These are phyloP conservation scores for Archivesica marissinica DNA, from an alignment of 1,140 invertebrate genomes.

Conservation along the genomic window DNA sequence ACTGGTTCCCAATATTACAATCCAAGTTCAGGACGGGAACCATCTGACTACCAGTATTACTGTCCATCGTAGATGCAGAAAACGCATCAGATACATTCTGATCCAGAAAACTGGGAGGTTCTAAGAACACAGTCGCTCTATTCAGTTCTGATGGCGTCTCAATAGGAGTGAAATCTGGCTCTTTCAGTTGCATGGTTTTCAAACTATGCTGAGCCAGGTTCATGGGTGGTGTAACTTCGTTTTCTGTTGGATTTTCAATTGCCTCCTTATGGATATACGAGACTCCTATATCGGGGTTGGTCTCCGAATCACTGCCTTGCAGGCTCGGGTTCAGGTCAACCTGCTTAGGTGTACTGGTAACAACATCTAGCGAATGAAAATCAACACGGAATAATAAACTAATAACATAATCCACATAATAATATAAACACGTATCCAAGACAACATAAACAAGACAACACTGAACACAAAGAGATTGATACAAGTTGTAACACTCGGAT, in stretches of 20 bases:
- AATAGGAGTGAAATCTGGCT: conserved; percentile 24
- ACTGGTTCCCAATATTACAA: background rate
- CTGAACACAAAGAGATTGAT: background rate
- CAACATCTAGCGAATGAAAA: conserved; percentile 49
- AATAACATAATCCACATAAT: conserved; percentile 16
- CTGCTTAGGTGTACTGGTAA: conserved; percentile 51
- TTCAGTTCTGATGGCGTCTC: background rate
- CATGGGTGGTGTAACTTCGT: background rate
- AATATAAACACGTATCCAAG: background rate
- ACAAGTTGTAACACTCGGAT: background rate
- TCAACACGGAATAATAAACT: background rate
- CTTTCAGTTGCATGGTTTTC: background rate
- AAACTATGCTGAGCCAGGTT: background rate
- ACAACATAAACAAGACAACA: background rate
- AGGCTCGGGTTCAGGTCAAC: background rate
- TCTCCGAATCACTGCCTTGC: background rate
- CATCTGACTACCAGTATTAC: background rate
- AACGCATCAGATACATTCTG: background rate
- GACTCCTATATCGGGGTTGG: background rate
- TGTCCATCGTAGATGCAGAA: conserved; percentile 22
- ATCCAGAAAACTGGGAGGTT: conserved; percentile 16
- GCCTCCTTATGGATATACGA: background rate
- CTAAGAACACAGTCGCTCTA: background rate
- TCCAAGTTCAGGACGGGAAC: conserved; percentile 11
- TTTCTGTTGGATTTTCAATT: background rate